phyloP scores from a whole-genome alignment of 2,113 vertebrate species.

The Ancistrus triradiatus region DNA sequence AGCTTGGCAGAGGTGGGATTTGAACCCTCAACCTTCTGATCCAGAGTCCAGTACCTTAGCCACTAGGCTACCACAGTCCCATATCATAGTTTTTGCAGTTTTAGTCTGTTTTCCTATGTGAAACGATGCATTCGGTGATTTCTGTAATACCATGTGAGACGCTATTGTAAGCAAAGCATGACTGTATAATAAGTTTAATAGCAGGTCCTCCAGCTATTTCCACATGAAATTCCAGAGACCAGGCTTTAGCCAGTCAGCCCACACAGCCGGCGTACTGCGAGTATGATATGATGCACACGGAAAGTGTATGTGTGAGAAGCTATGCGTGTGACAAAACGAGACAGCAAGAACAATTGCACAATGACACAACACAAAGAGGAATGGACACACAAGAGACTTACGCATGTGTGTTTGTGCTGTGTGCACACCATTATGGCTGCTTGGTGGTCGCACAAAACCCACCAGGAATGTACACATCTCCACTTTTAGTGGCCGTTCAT shows the following conservation, averaged over 20 bases:
- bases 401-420: neutral
- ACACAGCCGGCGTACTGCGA: neutral
- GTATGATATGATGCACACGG: conserved; percentile 4
- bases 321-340: neutral
- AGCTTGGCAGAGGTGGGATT: too few relatives aligned
- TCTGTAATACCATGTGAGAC: neutral
- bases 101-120: too few relatives aligned
- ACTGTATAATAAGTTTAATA: neutral
- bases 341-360: neutral
- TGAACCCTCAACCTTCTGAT: too few relatives aligned
- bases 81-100: too few relatives aligned
- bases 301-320: neutral
- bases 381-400: neutral
- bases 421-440: conserved; percentile 53
- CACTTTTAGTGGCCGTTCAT: conserved; percentile 56
- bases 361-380: conserved; percentile 17
- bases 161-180: neutral
- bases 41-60: too few relatives aligned
- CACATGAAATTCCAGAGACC: conserved; percentile 13
- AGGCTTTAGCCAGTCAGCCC: conserved; percentile 10
- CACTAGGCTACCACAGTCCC: too few relatives aligned
- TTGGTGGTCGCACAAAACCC: conserved; percentile 61
- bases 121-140: neutral
- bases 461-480: conserved; percentile 67
- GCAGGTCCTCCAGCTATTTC: neutral